Evolutionary conservation across 2,888 invertebrate species (phyloP), one percentile per base, ranked within the genome.

Genomic region (Synergus gifuensis): DNA sequence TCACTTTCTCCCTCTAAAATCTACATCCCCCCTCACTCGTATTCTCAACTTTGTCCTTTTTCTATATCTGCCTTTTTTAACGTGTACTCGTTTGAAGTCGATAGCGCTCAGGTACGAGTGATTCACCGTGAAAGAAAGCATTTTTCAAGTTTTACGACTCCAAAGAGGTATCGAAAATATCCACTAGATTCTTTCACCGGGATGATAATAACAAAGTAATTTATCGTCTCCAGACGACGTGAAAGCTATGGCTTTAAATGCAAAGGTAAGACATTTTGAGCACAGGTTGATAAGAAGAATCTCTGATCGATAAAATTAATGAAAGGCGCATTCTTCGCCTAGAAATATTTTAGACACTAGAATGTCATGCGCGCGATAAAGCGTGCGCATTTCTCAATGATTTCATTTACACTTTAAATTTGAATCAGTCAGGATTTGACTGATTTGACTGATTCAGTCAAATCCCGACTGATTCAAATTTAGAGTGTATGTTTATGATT

Each of bases 91-190:
- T 79, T 84, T 77, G 79, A 78, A 76, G 77, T 81, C 85, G 85
- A 86, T 86, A 87, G 86, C 86, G 80, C 80, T 76, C 79, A 79
- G 77, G 79, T 81, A 80, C 83, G 81, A 78, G 85, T 84, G 86
- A 88, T 87, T 85, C 85, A 84, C 76, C 79, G 76, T 78, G 84
- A 82, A 84, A 85, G 82, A 85, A 83, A 82, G 81, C 79, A 77
- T 82, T 82, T 80, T 79, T 80, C 73, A 73, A 54, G 73, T 73
- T 73, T 73, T 73, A 73, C 73, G 73, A 73, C 73, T 73, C 73
- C 36, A n/a, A 54, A 54, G 54, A 73, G 73, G 73, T 73, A 73
- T 73, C 73, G 49, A 54, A 73, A 73, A 73, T 73, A 73, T 36
- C 73, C 73, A 54, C 73, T 73, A 73, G 73, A 73, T 73, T 73